These are phyloP conservation scores for Prolemur simus DNA, from an alignment of 2,113 vertebrate genomes.

Conservation along the genomic window DNA sequence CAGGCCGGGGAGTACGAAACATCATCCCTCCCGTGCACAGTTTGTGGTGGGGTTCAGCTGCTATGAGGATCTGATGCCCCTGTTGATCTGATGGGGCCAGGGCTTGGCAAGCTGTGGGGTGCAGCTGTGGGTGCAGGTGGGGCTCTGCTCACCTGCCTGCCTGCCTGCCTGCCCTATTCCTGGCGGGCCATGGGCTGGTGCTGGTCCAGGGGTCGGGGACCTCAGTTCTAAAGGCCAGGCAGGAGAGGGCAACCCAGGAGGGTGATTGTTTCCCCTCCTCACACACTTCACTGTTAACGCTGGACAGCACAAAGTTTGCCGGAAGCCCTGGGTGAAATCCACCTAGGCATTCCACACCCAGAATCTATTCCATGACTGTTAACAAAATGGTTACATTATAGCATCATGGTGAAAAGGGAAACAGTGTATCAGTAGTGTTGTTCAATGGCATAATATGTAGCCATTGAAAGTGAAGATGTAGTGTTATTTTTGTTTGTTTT, in stretches of 20 bases:
- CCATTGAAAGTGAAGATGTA: neutral
- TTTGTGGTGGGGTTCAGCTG: too few species aligned
- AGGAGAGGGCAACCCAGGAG: neutral
- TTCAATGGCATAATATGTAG: neutral
- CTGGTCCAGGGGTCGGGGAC: too few species aligned
- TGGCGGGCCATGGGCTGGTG: too few species aligned
- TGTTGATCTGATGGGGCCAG: too few species aligned
- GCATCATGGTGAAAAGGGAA: neutral
- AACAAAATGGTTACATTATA: neutral
- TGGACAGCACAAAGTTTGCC: neutral
- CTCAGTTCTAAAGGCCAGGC: neutral
- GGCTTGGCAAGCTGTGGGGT: too few species aligned
- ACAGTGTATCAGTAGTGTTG: neutral
- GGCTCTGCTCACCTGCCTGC: too few species aligned
- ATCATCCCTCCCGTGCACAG: too few species aligned
- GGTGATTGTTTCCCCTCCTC: neutral
- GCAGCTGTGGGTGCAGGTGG: too few species aligned
- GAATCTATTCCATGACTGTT: neutral
- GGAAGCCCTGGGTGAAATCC: neutral
- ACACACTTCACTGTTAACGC: rapidly evolving
- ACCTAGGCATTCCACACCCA: rapidly evolving
- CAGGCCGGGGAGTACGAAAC: too few species aligned
- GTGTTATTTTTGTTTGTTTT: neutral
- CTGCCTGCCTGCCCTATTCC: too few species aligned
- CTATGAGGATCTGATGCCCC: too few species aligned